These are phyloP conservation scores for Mesorhabditis spiculigera DNA, from an alignment of 2,888 invertebrate genomes.

Conservation along the genomic window DNA sequence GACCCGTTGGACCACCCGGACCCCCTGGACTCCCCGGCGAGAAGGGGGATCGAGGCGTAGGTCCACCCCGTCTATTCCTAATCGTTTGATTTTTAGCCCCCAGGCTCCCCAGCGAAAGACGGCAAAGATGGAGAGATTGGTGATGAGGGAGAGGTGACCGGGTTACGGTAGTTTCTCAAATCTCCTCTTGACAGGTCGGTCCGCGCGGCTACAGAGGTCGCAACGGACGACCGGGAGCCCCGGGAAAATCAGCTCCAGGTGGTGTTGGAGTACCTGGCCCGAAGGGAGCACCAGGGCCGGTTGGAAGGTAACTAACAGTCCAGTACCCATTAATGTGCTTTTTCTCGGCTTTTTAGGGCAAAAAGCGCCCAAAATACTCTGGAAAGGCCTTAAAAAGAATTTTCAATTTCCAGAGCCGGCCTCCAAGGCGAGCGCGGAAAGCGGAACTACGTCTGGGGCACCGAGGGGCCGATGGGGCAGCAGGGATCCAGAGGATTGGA, in stretches of 20 bases:
- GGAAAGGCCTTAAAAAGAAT: background rate
- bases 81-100: background rate
- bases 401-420: slow-evolving; percentile 17
- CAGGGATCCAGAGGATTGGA: slow-evolving; percentile 52
- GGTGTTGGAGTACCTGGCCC: slow-evolving; percentile 36
- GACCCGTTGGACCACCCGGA: slow-evolving; percentile 31
- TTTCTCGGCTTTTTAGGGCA: background rate
- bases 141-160: background rate
- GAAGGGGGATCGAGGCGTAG: slow-evolving; percentile 2
- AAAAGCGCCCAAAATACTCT: background rate
- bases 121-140: slow-evolving; percentile 1
- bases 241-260: slow-evolving; percentile 32
- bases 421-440: slow-evolving; percentile 36
- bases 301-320: slow-evolving; percentile 15
- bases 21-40: background rate
- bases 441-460: slow-evolving; percentile 53
- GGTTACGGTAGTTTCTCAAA: background rate
- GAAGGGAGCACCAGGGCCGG: slow-evolving; percentile 34
- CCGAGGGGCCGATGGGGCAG: slow-evolving; percentile 51
- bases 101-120: background rate
- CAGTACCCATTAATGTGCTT: background rate
- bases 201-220: slow-evolving; percentile 24
- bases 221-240: slow-evolving; percentile 24
- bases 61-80: too few relatives aligned
- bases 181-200: slow-evolving; percentile 20